Percentiles rank a stretch among this genome's conserved stretches.
Evolutionary conservation across 2,797 vertebrate genomes (phyloP).

Genomic region (Eutrigla gurnardus): DNA sequence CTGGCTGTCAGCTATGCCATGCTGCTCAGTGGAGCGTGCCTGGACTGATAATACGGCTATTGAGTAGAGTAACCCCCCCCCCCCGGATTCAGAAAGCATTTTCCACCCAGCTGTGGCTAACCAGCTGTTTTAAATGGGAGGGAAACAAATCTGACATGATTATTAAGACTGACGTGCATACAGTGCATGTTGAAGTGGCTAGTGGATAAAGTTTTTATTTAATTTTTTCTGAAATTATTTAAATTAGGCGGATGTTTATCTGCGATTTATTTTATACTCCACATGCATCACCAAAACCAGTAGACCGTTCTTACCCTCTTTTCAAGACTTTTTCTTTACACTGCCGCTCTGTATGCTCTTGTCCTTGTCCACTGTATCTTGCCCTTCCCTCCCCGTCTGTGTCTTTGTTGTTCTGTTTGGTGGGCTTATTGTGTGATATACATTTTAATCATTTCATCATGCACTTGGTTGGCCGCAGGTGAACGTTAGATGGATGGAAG

Average conservation of each 20-base stretch:
- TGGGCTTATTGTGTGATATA: conserved; percentile 69
- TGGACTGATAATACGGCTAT: conserved; percentile 80
- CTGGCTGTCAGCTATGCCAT: conserved; percentile 82
- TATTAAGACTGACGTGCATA: conserved; percentile 18
- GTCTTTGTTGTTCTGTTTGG: conserved; percentile 57
- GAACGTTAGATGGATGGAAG: conserved; percentile 75
- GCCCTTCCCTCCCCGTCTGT: conserved; percentile 43
- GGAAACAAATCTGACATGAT: conserved; percentile 37
- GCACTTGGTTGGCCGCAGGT: conserved; percentile 61
- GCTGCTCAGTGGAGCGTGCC: conserved; percentile 78
- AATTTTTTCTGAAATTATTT: conserved; percentile 2
- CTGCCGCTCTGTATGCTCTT: conserved; percentile 28
- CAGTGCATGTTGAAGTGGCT: conserved; percentile 22
- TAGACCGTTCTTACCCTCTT: conserved; percentile 1
- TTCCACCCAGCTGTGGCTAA: conserved; percentile 74
- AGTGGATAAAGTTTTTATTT: neutral
- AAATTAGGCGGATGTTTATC: conserved; percentile 6
- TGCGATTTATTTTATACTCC: conserved; percentile 1
- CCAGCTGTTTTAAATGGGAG: conserved; percentile 69
- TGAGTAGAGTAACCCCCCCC: conserved; percentile 73
- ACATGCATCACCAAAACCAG: conserved; percentile 6
- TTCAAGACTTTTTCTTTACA: conserved; percentile 26
- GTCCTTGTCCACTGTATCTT: conserved; percentile 46
- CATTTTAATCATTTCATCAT: conserved; percentile 81
- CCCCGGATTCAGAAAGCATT: conserved; percentile 65